Evolutionary conservation across 2,113 vertebrate genomes (phyloP).

Genomic region (Oxygymnocypris stewartii): DNA sequence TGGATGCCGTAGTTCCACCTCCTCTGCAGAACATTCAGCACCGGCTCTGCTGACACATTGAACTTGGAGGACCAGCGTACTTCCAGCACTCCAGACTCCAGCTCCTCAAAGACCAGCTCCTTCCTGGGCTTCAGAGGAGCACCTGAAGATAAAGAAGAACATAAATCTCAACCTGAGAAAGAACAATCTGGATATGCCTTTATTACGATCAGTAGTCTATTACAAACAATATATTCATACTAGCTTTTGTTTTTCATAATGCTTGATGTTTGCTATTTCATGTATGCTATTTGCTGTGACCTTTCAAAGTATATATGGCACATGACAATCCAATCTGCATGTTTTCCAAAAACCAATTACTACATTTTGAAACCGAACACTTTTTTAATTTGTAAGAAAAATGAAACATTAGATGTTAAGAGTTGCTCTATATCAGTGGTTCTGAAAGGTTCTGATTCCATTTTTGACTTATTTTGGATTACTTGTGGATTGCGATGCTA

Average conservation of each 20-base stretch:
- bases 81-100: slow-evolving; percentile 77
- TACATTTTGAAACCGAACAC: not conserved
- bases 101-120: slow-evolving; percentile 83
- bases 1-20: slow-evolving; percentile 93
- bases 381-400: not conserved
- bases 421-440: not conserved
- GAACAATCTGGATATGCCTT: not conserved
- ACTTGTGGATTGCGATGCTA: not conserved
- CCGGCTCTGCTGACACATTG: slow-evolving; percentile 89
- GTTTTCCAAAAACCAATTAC: not conserved
- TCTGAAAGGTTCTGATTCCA: not conserved
- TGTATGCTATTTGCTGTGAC: not conserved
- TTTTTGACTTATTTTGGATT: not conserved
- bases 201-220: not conserved
- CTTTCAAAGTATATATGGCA: not conserved
- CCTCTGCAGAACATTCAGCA: slow-evolving; percentile 85
- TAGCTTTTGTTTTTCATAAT: not conserved
- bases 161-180: not conserved
- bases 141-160: slow-evolving; percentile 68
- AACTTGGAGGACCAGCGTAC: slow-evolving; percentile 90
- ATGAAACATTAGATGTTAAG: not conserved
- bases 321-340: not conserved
- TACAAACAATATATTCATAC: not conserved
- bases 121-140: slow-evolving; percentile 89
- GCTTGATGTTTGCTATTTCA: not conserved